Base-by-base conservation (phyloP, 2,888 invertebrate species). In the Clivina fossor region DNA sequence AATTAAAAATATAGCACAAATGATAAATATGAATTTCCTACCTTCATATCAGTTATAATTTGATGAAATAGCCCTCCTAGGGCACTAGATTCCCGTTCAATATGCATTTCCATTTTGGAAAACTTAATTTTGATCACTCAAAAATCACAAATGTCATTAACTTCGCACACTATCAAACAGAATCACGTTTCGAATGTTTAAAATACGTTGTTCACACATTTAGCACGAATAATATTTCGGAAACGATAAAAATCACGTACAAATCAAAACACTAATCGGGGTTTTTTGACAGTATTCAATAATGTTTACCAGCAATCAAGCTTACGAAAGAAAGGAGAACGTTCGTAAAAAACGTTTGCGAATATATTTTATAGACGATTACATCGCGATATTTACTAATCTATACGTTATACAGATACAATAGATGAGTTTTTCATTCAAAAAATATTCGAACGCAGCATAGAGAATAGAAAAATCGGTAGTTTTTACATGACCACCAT, bases 1-100 rank as follows among this genome's bases (percentile, higher is more conserved):
- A 26, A 26, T 26, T 7, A 26, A 7, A 26, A 7, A 8, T 7
- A 7, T 26, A 26, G 7, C 5, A 26, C 9, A 26, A 26, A 26
- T 9, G 7, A 8, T 9, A 26, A 5, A 26, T 7, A 26, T 7
- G 9, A 26, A 7, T 5, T 38, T 75, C 83, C 79, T 82, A 95
- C 96, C 90, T 96, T 96, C 90, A 97, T 90, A 74, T 97, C 97
- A 69, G 87, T 87, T 68, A 97, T 88, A 67, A 97, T 93, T 75
- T 93, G 92, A 76, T 95, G 93, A 74, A 96, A 96, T 65, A 96
- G 82, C 71, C 90, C 91, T 75, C 95, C 95, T 70, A 95, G 79
- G 65, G 91, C 92, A 73, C 90, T 89, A 73, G 88, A 89, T 78
- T 93, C 93, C 75, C 89, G 83, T 73, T 89, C 89, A 68, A 83